Percentiles rank a stretch among this genome's conserved stretches.
Evolutionary conservation across 2,113 vertebrate species (phyloP).

Genomic region (Gallinago jamesoni): DNA sequence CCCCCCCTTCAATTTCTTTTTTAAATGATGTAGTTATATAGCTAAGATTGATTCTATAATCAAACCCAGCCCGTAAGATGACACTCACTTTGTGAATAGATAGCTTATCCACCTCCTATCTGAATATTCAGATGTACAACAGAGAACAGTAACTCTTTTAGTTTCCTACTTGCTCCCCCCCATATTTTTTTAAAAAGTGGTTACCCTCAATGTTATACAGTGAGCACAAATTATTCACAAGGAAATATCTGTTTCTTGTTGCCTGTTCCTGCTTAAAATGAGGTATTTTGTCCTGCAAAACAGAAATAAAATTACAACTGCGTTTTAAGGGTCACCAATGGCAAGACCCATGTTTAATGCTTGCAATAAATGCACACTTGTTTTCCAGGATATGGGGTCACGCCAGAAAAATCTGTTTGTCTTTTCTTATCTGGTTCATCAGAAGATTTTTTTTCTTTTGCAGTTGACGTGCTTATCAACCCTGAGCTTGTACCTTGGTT

Average conservation of each 20-base stretch:
- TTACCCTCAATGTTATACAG: not conserved
- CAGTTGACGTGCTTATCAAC: not conserved
- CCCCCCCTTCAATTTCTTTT: slow-evolving; percentile 31
- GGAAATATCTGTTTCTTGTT: not conserved
- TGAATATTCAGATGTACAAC: not conserved
- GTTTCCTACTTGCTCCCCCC: not conserved
- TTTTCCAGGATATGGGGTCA: not conserved
- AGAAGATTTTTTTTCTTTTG: not conserved
- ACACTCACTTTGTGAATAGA: not conserved
- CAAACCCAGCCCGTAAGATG: not conserved
- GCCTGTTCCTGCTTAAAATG: not conserved
- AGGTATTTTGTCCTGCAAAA: not conserved
- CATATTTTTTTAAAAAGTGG: not conserved
- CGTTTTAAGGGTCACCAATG: not conserved
- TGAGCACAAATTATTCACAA: not conserved
- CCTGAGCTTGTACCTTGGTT: not conserved
- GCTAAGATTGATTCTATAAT: slow-evolving; percentile 43
- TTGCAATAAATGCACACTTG: not conserved
- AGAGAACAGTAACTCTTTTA: not conserved
- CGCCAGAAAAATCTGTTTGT: not conserved
- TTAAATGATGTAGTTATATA: slow-evolving; percentile 39
- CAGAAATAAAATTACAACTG: not conserved
- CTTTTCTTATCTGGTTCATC: not conserved
- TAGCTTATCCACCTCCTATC: not conserved
- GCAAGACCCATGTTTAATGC: not conserved